Percentiles rank a stretch among this genome's conserved stretches.
These are phyloP conservation scores for Leuctra nigra DNA, from an alignment of 2,888 invertebrate species.

Conservation along the genomic window DNA sequence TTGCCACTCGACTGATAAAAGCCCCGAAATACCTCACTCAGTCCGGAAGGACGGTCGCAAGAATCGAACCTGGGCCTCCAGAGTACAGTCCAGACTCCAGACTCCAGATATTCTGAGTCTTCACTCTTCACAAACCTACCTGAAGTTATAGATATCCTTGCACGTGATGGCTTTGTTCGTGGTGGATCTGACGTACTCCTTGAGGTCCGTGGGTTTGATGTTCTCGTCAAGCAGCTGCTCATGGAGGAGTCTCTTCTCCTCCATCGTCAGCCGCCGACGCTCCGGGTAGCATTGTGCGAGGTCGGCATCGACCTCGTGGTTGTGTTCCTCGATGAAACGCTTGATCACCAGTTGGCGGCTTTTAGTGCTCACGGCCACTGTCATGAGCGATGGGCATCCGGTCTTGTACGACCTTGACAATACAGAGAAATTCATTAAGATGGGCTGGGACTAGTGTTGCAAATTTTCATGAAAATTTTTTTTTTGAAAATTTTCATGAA, in stretches of 20 bases:
- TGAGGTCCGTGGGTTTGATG: neutral
- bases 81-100: too few species aligned
- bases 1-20: too few species aligned
- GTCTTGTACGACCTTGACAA: conserved; percentile 4
- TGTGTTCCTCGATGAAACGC: neutral
- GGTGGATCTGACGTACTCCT: neutral
- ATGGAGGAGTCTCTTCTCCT: neutral
- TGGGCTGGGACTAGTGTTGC: too few species aligned
- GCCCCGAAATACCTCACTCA: too few species aligned
- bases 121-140: too few species aligned
- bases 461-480: too few species aligned
- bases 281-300: neutral
- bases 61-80: too few species aligned
- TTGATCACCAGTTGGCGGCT: neutral
- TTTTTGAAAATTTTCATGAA: too few species aligned
- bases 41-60: too few species aligned
- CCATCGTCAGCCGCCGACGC: neutral
- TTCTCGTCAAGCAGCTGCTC: neutral
- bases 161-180: neutral
- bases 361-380: neutral
- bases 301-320: neutral
- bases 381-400: neutral
- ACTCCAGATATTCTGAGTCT: too few species aligned
- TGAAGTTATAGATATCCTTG: neutral
- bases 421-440: too few species aligned